A percentile compares a stretch with the other conserved stretches of the same genome.
phyloP scores from a whole-genome alignment of 2,797 vertebrate genomes.

The Bryconaethiops microstoma region DNA sequence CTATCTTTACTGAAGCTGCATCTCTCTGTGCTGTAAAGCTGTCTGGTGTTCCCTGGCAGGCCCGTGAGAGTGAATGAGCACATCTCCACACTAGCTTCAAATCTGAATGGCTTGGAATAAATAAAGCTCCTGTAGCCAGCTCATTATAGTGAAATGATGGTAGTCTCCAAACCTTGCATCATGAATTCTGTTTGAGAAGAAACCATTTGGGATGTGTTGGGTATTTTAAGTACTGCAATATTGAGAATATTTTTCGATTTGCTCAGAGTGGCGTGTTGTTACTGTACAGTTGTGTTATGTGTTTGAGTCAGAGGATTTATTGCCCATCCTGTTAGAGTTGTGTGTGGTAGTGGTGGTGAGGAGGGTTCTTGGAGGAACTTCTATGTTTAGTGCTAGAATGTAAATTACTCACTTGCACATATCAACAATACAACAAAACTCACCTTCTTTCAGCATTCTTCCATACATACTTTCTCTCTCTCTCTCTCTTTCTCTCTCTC shows the following conservation, averaged over 20 bases:
- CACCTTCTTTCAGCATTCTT: not conserved
- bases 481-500: constrained; percentile 33
- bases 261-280: not conserved
- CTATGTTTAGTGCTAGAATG: not conserved
- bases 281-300: not conserved
- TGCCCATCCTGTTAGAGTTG: not conserved
- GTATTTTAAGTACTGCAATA: not conserved
- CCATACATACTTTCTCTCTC: not conserved
- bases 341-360: not conserved
- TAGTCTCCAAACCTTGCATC: not conserved
- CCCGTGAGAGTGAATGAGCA: constrained; percentile 14
- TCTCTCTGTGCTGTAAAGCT: not conserved
- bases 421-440: not conserved
- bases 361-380: not conserved
- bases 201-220: not conserved
- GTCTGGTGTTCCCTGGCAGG: constrained; percentile 20
- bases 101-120: constrained; percentile 1
- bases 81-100: not conserved
- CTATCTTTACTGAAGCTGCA: not conserved
- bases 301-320: not conserved
- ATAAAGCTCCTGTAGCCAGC: constrained; percentile 20
- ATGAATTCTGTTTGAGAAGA: constrained; percentile 26
- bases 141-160: constrained; percentile 14
- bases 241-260: not conserved
- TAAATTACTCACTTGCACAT: not conserved